A percentile compares a stretch with the other conserved stretches of the same genome.
These are phyloP conservation scores for Chelonus insularis DNA, from an alignment of 1,140 invertebrate genomes.

Conservation along the genomic window DNA sequence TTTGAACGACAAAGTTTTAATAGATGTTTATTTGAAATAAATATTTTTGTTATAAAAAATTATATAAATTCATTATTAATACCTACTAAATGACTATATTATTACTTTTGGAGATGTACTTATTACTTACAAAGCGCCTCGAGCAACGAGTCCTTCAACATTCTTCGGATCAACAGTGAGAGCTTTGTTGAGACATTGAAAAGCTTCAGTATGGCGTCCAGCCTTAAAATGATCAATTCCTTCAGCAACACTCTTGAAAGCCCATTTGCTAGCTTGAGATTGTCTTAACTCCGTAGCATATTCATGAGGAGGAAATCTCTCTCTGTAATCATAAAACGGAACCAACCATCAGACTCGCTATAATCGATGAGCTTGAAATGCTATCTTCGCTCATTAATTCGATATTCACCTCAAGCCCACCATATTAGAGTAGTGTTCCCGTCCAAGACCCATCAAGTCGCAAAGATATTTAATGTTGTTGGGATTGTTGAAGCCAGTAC, in stretches of 20 bases:
- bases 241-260: conserved; percentile 86
- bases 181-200: conserved; percentile 93
- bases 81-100: too few relatives aligned
- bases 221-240: conserved; percentile 93
- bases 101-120: too few relatives aligned
- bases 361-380: conserved; percentile 26
- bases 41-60: too few relatives aligned
- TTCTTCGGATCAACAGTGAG: conserved; percentile 89
- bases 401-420: conserved; percentile 69
- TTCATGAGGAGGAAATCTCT: conserved; percentile 76
- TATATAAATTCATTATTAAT: too few relatives aligned
- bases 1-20: too few relatives aligned
- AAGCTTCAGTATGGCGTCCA: conserved; percentile 87
- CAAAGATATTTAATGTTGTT: conserved; percentile 82
- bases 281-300: conserved; percentile 82
- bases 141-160: conserved; percentile 90
- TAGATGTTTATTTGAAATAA: too few relatives aligned
- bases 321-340: conserved; percentile 58
- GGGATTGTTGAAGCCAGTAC: conserved; percentile 86
- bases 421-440: conserved; percentile 75
- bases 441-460: conserved; percentile 71
- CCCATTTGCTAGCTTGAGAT: conserved; percentile 89
- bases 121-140: conserved; percentile 84
- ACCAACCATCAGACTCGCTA: conserved; percentile 31
- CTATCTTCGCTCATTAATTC: conserved; percentile 14